Evolutionary conservation across 1,140 invertebrate genomes (phyloP).

Genomic region (Gryon sp.): DNA sequence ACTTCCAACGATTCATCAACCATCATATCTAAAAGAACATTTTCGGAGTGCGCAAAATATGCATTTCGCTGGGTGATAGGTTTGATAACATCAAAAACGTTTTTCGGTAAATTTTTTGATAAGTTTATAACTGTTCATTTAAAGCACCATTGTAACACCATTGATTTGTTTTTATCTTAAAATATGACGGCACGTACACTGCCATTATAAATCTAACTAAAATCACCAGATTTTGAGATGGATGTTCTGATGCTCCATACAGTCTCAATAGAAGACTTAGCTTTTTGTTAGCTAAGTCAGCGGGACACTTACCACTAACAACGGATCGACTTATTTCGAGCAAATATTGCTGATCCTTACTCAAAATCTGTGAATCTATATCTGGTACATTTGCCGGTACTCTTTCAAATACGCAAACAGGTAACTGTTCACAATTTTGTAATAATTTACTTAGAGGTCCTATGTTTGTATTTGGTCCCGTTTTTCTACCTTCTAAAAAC

Average conservation of each 20-base stretch:
- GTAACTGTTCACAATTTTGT: slow-evolving; percentile 9
- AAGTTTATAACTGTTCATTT: neutral
- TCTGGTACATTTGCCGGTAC: slow-evolving; percentile 1
- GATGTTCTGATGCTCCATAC: slow-evolving; percentile 37
- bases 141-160: slow-evolving; percentile 5
- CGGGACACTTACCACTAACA: slow-evolving; percentile 29
- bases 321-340: slow-evolving; percentile 21
- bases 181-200: slow-evolving; percentile 54
- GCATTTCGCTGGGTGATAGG: slow-evolving; percentile 57
- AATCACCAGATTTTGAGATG: slow-evolving; percentile 20
- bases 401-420: neutral
- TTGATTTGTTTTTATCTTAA: slow-evolving; percentile 47
- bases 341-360: slow-evolving; percentile 32
- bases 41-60: slow-evolving; percentile 20
- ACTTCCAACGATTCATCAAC: slow-evolving; percentile 6
- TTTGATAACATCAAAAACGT: too few species aligned
- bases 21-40: slow-evolving; percentile 7
- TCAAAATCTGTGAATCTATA: neutral
- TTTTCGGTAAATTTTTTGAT: slow-evolving; percentile 4
- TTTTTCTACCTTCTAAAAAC: slow-evolving; percentile 4
- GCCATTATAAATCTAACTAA: too few species aligned
- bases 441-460: slow-evolving; percentile 14
- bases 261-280: slow-evolving; percentile 55
- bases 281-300: slow-evolving; percentile 41
- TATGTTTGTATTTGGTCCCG: neutral